Evolutionary conservation across 2,888 invertebrate species (phyloP).

Genomic region (Pegoplata infirma): DNA sequence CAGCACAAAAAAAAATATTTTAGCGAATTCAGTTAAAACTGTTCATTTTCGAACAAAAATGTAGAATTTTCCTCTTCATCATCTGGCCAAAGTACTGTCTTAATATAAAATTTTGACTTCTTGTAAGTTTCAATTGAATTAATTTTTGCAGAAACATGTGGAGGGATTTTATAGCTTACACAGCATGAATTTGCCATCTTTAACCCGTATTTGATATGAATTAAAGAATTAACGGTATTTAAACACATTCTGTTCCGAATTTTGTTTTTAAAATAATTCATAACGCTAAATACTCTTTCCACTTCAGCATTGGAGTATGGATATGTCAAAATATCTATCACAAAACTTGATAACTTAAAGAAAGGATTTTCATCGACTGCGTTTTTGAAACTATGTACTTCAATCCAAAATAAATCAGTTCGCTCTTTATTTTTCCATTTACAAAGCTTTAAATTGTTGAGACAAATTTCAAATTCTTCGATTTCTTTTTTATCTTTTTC

Average conservation of each 20-base stretch:
- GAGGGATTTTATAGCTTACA: neutral
- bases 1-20: too few species aligned
- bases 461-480: neutral
- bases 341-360: neutral
- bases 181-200: neutral
- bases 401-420: neutral
- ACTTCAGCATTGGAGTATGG: neutral
- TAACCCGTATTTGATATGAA: neutral
- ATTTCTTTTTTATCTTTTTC: neutral
- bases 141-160: neutral
- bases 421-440: neutral
- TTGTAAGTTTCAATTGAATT: neutral
- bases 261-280: neutral
- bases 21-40: too few species aligned
- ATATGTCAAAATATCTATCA: neutral
- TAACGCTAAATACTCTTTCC: too few species aligned
- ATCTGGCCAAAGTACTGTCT: neutral
- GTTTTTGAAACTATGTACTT: neutral
- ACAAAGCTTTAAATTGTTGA: constrained; percentile 16
- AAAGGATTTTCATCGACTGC: neutral
- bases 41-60: neutral
- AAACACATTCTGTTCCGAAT: neutral
- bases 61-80: neutral
- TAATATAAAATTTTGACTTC: neutral
- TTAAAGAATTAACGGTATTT: neutral